Conservation (phyloP, 1,140 invertebrate species). For the Amyelois transitella region DNA sequence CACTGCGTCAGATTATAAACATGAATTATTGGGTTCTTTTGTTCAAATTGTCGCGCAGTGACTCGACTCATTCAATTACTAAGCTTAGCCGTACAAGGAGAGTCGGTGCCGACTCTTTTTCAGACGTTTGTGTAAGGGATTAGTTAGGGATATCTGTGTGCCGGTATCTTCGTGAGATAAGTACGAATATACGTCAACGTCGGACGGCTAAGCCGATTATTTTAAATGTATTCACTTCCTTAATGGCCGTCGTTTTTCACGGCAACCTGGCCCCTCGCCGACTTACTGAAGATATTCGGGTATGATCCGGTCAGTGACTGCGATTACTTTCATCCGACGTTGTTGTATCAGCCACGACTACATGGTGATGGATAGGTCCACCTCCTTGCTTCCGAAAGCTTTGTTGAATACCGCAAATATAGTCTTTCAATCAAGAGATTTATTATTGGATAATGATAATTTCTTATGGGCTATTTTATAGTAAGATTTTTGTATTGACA, state of each 20-base stretch:
- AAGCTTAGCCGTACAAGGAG: conserved; percentile 55
- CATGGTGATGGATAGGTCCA: not conserved
- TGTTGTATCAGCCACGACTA: conserved; percentile 45
- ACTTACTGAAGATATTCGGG: conserved; percentile 67
- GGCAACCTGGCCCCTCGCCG: conserved; percentile 40
- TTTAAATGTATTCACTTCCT: conserved; percentile 75
- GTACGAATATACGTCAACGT: conserved; percentile 74
- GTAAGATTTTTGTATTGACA: too few species aligned
- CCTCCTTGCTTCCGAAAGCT: not conserved
- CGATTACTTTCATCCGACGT: conserved; percentile 45
- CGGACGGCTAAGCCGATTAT: conserved; percentile 73
- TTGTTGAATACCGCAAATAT: not conserved
- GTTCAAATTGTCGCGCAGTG: conserved; percentile 40
- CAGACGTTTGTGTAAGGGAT: conserved; percentile 71
- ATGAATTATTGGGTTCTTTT: conserved; percentile 73
- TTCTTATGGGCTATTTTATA: not conserved
- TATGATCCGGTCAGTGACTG: conserved; percentile 71
- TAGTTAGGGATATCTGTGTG: conserved; percentile 69
- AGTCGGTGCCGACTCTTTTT: conserved; percentile 65
- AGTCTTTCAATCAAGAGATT: not conserved
- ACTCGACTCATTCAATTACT: conserved; percentile 62
- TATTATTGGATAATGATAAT: not conserved
- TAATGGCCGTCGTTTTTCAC: conserved; percentile 74
- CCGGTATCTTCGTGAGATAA: conserved; percentile 72
- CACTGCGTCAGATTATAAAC: conserved; percentile 68